These are phyloP conservation scores for Steatocranus sp. DNA, from an alignment of 2,797 vertebrate species.

Conservation along the genomic window DNA sequence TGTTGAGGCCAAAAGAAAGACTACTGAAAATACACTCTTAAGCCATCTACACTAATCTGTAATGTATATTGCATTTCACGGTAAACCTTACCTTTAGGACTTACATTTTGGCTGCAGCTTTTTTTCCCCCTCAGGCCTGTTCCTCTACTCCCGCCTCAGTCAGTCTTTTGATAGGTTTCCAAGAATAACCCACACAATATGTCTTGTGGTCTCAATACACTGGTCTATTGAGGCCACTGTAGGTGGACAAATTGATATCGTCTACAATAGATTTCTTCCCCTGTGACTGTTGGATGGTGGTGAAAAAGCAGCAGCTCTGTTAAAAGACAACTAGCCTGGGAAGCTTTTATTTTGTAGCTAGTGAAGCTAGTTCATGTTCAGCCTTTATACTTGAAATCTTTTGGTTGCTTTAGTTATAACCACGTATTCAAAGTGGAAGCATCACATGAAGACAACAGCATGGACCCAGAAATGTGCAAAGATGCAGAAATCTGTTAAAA, in stretches of 20 bases:
- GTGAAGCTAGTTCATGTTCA: not conserved
- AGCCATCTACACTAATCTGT: not conserved
- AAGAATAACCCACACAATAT: conserved; percentile 36
- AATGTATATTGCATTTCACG: not conserved
- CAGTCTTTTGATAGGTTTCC: conserved; percentile 31
- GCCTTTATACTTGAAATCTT: not conserved
- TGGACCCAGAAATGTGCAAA: not conserved
- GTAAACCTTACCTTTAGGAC: not conserved
- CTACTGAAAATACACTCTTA: not conserved
- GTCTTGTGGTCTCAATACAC: conserved; percentile 13
- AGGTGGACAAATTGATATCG: conserved; percentile 33
- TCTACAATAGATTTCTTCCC: not conserved
- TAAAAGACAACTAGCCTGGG: not conserved
- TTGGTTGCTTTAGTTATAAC: not conserved
- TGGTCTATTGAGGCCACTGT: conserved; percentile 28
- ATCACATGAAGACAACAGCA: not conserved
- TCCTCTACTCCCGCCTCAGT: not conserved
- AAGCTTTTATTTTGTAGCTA: not conserved
- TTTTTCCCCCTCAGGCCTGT: not conserved
- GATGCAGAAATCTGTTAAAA: not conserved
- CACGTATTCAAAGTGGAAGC: not conserved
- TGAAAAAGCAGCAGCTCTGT: not conserved
- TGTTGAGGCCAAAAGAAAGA: conserved; percentile 16
- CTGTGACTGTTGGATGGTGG: not conserved
- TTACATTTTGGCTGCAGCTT: not conserved